Evolutionary conservation across 2,888 invertebrate genomes (phyloP).

Genomic region (Tachina fera): DNA sequence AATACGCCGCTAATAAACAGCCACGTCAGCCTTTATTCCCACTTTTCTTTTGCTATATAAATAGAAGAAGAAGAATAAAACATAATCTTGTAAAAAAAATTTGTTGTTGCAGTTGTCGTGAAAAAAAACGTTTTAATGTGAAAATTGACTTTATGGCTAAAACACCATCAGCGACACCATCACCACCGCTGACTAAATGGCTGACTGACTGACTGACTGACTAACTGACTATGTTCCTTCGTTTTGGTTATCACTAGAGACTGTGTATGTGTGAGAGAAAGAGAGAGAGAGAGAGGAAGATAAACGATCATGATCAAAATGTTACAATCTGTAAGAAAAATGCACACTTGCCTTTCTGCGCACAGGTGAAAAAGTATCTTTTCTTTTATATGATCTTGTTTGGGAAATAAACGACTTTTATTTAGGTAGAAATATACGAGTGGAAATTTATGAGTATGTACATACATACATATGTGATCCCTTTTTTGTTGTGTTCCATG

Average conservation of each 20-base stretch:
- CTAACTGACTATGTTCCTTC: not conserved
- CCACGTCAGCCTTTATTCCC: constrained; percentile 25
- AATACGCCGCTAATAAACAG: constrained; percentile 21
- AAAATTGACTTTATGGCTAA: constrained; percentile 71
- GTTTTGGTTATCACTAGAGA: constrained; percentile 12
- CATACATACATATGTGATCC: constrained; percentile 30
- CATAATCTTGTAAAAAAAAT: constrained; percentile 3
- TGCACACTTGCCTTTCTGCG: constrained; percentile 65
- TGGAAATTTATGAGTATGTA: not conserved
- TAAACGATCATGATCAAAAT: constrained; percentile 32
- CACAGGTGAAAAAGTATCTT: constrained; percentile 64
- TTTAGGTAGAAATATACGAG: constrained; percentile 50
- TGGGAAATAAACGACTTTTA: not conserved
- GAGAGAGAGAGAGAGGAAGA: too few relatives aligned
- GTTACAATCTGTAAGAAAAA: constrained; percentile 42
- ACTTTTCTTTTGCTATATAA: constrained; percentile 56
- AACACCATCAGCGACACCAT: constrained; percentile 43
- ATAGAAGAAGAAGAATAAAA: not conserved
- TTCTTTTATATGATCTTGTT: not conserved
- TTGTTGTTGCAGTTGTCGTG: constrained; percentile 51
- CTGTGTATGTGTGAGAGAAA: not conserved
- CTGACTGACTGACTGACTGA: not conserved
- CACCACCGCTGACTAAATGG: constrained; percentile 5
- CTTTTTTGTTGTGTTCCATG: constrained; percentile 17
- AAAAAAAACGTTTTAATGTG: constrained; percentile 55